Evolutionary conservation across 2,888 invertebrate species (phyloP).

Genomic region (Nephrotoma guestfalica): DNA sequence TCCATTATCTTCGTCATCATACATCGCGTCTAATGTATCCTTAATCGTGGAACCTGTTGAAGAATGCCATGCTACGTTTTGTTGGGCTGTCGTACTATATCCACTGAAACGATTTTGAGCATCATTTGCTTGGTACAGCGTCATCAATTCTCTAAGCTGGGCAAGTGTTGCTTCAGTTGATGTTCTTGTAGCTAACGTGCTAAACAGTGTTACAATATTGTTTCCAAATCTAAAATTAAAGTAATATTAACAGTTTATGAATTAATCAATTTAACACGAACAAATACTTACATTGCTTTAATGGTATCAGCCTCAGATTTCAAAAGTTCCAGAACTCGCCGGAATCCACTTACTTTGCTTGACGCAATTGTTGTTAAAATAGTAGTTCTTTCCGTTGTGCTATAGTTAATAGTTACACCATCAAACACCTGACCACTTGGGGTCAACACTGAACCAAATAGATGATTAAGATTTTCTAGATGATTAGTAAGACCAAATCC

Average conservation of each 20-base stretch:
- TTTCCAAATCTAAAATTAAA: not conserved
- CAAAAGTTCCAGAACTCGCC: not conserved
- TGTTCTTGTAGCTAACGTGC: not conserved
- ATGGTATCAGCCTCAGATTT: not conserved
- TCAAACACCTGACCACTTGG: not conserved
- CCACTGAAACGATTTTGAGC: too few species aligned
- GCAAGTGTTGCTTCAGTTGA: not conserved
- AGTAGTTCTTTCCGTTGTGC: not conserved
- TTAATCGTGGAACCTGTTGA: too few species aligned
- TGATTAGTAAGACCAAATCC: not conserved
- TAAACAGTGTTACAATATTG: not conserved
- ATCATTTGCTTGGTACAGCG: too few species aligned
- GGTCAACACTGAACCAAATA: not conserved
- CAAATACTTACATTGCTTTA: not conserved
- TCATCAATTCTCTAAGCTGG: not conserved
- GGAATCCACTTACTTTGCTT: not conserved
- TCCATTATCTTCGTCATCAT: too few species aligned
- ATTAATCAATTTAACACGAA: not conserved
- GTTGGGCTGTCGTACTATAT: too few species aligned
- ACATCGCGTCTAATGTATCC: too few species aligned
- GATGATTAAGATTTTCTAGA: not conserved
- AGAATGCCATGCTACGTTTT: too few species aligned
- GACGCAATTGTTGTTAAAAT: not conserved
- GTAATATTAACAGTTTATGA: too few species aligned
- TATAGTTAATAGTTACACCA: not conserved